Percentiles rank a stretch among this genome's conserved stretches.
Evolutionary conservation across 1,140 invertebrate species (phyloP).

Genomic region (Meloidogyne chitwoodi): DNA sequence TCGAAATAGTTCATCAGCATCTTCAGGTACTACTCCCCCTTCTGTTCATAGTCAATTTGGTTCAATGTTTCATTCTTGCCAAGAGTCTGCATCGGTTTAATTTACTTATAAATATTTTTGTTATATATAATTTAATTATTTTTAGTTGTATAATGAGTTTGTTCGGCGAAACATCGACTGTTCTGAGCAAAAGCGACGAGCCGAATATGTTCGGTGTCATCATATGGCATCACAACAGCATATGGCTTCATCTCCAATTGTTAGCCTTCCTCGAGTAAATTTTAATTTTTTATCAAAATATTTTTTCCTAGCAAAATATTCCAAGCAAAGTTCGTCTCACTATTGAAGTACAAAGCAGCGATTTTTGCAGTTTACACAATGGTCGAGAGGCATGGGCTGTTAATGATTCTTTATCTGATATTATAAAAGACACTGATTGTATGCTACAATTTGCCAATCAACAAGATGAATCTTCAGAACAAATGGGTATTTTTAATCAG

Average conservation of each 20-base stretch:
- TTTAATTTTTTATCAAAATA: neutral
- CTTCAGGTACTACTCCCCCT: neutral
- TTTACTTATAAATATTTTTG: neutral
- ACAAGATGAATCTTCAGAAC: constrained; percentile 18
- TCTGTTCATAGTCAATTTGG: neutral
- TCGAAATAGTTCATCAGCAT: neutral
- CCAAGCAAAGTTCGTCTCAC: constrained; percentile 23
- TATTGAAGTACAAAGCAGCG: constrained; percentile 26
- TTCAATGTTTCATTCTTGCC: constrained; percentile 19
- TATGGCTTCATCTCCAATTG: neutral
- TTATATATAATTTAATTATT: neutral
- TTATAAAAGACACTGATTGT: constrained; percentile 33
- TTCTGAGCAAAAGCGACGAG: constrained; percentile 27
- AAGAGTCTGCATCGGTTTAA: constrained; percentile 2
- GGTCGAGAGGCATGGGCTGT: constrained; percentile 28
- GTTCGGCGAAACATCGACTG: constrained; percentile 16
- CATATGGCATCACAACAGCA: constrained; percentile 10
- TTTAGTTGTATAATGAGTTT: constrained; percentile 27
- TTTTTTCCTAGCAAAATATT: constrained; percentile 13
- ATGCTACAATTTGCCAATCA: constrained; percentile 37
- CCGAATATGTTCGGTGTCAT: constrained; percentile 12
- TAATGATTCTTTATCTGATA: constrained; percentile 33
- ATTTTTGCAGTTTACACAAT: constrained; percentile 28
- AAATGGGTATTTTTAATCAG: constrained; percentile 22
- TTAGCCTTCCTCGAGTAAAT: constrained; percentile 5